A percentile compares a stretch with the other conserved stretches of the same genome.
These are phyloP conservation scores for Brachyopa scutellaris DNA, from an alignment of 2,888 invertebrate genomes.

Conservation along the genomic window DNA sequence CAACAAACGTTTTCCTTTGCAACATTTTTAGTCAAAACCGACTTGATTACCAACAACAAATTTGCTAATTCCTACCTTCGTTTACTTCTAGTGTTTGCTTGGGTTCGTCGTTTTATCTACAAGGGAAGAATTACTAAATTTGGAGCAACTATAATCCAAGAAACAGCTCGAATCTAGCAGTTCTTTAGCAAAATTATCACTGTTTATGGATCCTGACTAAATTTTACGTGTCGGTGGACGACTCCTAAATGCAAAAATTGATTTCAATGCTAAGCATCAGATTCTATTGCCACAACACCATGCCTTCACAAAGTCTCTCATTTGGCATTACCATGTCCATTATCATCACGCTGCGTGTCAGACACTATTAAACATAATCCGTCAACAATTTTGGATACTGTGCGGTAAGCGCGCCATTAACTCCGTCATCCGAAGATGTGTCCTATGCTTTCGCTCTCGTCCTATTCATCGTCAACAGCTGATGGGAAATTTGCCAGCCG, in stretches of 20 bases:
- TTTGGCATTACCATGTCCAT: neutral
- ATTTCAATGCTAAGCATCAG: neutral
- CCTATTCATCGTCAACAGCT: neutral
- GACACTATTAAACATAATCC: neutral
- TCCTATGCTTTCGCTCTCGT: neutral
- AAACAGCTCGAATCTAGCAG: constrained; percentile 2
- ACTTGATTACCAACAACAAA: neutral
- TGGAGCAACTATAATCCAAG: neutral
- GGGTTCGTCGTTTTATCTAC: neutral
- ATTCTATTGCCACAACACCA: neutral
- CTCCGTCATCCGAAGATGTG: neutral
- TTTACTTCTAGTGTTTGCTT: constrained; percentile 1
- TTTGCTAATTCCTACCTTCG: neutral
- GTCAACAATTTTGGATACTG: neutral
- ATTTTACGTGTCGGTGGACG: neutral
- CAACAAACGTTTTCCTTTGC: too few species aligned
- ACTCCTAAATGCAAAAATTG: neutral
- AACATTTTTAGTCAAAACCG: neutral
- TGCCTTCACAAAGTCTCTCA: neutral
- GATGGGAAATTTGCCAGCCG: neutral
- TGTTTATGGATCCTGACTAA: neutral
- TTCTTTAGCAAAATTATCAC: neutral
- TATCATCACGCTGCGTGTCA: neutral
- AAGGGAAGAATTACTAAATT: neutral
- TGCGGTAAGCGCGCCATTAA: neutral